Percentiles rank a stretch among this genome's conserved stretches.
These are phyloP conservation scores for Polyploca ridens DNA, from an alignment of 2,888 invertebrate genomes.

Conservation along the genomic window DNA sequence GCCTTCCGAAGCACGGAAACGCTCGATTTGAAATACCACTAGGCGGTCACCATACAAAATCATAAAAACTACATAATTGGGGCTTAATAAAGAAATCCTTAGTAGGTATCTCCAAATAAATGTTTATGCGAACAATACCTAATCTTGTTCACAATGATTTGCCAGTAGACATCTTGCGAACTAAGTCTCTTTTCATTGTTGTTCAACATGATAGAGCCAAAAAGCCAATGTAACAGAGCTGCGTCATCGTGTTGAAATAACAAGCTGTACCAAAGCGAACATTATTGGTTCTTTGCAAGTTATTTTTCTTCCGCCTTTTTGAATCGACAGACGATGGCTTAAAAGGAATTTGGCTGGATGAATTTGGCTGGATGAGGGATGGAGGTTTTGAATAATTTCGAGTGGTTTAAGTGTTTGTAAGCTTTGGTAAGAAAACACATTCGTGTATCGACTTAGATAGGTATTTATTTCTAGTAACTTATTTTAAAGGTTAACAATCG, in stretches of 20 bases:
- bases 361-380: conserved; percentile 9
- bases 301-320: conserved; percentile 26
- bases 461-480: too few relatives aligned
- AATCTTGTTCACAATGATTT: conserved; percentile 7
- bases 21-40: too few relatives aligned
- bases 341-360: conserved; percentile 10
- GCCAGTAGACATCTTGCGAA: background rate
- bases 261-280: conserved; percentile 15
- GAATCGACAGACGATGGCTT: conserved; percentile 22
- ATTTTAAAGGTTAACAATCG: too few relatives aligned
- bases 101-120: conserved; percentile 5
- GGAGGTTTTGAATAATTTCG: background rate
- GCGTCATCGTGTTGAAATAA: conserved; percentile 19
- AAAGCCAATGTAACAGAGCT: conserved; percentile 14
- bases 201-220: conserved; percentile 14
- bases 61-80: background rate
- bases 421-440: background rate
- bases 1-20: too few relatives aligned
- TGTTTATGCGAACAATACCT: background rate
- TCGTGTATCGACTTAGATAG: background rate
- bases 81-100: background rate
- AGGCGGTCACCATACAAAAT: too few relatives aligned
- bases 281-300: conserved; percentile 21
- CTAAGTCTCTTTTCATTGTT: conserved; percentile 8
- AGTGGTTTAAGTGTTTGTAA: background rate